Conservation (phyloP, 2,797 vertebrate species). For the Brachymystax lenok region DNA sequence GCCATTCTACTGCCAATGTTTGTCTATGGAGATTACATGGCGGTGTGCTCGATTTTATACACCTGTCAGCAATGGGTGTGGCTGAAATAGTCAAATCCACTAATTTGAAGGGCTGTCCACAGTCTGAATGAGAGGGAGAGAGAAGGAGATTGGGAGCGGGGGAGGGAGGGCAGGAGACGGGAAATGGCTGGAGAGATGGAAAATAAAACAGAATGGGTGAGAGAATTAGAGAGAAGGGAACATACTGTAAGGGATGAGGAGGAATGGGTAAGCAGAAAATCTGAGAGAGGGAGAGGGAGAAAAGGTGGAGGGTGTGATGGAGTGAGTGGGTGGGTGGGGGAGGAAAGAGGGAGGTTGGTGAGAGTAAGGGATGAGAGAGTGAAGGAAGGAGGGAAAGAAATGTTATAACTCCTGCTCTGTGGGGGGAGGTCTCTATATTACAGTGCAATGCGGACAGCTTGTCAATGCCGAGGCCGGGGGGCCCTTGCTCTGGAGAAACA, state of each 20-base stretch:
- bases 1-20: no score
- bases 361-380: slow-evolving; percentile 1
- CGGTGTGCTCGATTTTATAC: no score
- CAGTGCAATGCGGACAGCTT: slow-evolving; percentile 74
- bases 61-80: no score
- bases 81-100: no score
- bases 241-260: background rate
- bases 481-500: slow-evolving; percentile 44
- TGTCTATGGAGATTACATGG: no score
- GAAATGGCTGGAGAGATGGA: background rate
- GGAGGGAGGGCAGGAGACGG: no score
- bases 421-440: slow-evolving; percentile 75
- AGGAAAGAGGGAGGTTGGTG: background rate
- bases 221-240: slow-evolving; percentile 17
- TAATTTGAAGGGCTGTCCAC: no score
- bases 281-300: background rate
- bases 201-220: background rate
- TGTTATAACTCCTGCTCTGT: slow-evolving; percentile 70
- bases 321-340: background rate
- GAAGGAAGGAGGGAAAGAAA: slow-evolving; percentile 48
- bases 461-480: slow-evolving; percentile 70
- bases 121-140: slow-evolving; percentile 1
- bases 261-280: slow-evolving; percentile 1
- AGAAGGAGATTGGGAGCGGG: background rate
- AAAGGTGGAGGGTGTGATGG: background rate